Percentiles rank a stretch among this genome's conserved stretches.
Evolutionary conservation across 1,140 invertebrate genomes (phyloP).

Genomic region (Dryas iulia): DNA sequence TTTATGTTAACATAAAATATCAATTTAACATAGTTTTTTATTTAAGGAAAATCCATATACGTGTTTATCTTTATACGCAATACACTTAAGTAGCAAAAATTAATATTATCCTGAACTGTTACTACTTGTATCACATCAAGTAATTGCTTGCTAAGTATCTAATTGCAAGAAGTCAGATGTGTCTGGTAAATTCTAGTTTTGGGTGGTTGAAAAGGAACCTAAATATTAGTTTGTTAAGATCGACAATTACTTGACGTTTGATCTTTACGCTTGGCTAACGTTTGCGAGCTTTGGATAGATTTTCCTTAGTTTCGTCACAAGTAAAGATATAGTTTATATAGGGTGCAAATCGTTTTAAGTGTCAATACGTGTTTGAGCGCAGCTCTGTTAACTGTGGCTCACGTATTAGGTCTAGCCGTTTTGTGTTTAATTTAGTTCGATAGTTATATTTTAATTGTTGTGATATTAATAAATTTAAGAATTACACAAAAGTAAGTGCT

Average conservation of each 20-base stretch:
- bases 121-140: not conserved
- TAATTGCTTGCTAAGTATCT: conserved; percentile 1
- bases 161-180: conserved; percentile 8
- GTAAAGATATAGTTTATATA: conserved; percentile 17
- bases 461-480: conserved; percentile 11
- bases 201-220: not conserved
- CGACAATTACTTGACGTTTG: not conserved
- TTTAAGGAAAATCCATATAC: conserved; percentile 12
- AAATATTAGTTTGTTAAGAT: not conserved
- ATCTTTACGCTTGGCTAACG: conserved; percentile 12
- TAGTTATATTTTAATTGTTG: conserved; percentile 18
- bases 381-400: conserved; percentile 39
- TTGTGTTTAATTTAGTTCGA: too few species aligned
- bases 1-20: not conserved
- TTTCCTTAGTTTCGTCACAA: conserved; percentile 37
- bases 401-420: conserved; percentile 46
- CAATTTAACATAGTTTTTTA: not conserved
- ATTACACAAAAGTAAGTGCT: conserved; percentile 53
- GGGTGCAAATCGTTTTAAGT: not conserved
- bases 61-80: not conserved
- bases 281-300: conserved; percentile 29
- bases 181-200: not conserved
- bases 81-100: not conserved
- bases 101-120: not conserved
- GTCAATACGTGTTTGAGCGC: conserved; percentile 54